Percentiles rank a stretch among this genome's conserved stretches.
phyloP scores from a whole-genome alignment of 2,113 vertebrate genomes.

The Eclectus roratus region DNA sequence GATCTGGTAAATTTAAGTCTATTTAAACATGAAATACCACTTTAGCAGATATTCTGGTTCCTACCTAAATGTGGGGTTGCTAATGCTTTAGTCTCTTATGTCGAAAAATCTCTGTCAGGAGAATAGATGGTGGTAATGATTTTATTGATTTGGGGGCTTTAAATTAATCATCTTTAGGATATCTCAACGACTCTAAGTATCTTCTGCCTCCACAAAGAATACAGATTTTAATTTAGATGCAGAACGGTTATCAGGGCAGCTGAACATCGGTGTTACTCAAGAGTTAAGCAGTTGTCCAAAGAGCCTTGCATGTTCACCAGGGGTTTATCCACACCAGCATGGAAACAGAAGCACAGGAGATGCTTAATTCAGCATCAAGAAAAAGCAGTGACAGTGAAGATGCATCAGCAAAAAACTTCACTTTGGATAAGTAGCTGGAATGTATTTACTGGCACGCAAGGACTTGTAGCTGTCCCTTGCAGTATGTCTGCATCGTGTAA shows the following conservation, averaged over 20 bases:
- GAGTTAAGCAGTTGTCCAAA: neutral
- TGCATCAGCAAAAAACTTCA: neutral
- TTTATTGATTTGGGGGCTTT: constrained; percentile 2
- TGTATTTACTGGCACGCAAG: neutral
- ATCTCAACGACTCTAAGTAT: neutral
- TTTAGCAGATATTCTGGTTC: neutral
- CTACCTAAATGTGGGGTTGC: neutral
- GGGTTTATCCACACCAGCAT: neutral
- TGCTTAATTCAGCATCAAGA: neutral
- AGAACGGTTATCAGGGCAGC: neutral
- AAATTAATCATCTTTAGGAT: neutral
- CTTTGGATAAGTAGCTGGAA: neutral
- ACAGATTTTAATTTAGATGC: neutral
- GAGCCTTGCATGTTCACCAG: neutral
- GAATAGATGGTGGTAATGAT: neutral
- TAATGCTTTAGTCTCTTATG: neutral
- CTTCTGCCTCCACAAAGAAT: neutral
- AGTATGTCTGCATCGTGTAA: neutral
- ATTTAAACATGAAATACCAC: constrained; percentile 38
- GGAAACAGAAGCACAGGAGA: neutral
- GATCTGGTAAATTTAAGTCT: constrained; percentile 23
- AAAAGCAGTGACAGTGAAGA: neutral
- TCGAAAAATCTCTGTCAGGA: neutral
- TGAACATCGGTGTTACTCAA: neutral
- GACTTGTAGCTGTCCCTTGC: neutral